phyloP scores from a whole-genome alignment of 2,888 invertebrate genomes.

The Coelopa pilipes region DNA sequence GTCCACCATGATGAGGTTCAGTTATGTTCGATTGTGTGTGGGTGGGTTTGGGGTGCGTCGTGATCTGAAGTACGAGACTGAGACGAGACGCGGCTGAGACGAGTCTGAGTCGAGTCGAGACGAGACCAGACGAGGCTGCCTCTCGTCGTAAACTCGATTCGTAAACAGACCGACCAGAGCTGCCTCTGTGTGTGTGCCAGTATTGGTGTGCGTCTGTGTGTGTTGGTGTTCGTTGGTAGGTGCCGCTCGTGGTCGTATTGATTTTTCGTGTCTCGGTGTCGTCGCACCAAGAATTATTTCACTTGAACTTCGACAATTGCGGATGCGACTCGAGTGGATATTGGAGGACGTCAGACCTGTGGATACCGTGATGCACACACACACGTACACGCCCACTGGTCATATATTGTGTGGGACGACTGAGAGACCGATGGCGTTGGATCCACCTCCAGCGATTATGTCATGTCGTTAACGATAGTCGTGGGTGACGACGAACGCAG shows the following conservation, averaged over 20 bases:
- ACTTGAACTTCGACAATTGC: constrained; percentile 36
- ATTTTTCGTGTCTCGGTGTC: constrained; percentile 33
- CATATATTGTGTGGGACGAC: too few relatives aligned
- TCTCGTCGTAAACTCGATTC: neutral
- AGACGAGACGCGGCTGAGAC: neutral
- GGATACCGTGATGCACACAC: neutral
- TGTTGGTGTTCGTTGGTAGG: neutral
- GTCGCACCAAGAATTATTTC: constrained; percentile 30
- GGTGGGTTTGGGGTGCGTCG: constrained; percentile 17
- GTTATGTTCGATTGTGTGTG: constrained; percentile 15
- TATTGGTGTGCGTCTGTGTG: neutral
- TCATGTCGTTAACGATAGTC: neutral
- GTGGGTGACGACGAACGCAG: too few relatives aligned
- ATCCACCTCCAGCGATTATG: neutral
- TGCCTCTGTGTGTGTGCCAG: neutral
- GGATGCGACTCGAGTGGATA: constrained; percentile 1
- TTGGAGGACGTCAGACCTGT: neutral
- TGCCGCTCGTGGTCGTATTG: constrained; percentile 20
- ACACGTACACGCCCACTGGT: neutral
- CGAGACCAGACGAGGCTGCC: neutral
- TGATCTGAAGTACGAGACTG: neutral
- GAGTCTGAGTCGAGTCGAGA: neutral
- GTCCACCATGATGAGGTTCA: constrained; percentile 42
- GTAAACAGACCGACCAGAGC: neutral
- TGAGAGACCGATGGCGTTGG: neutral